Evolutionary conservation across 2,888 invertebrate genomes (phyloP).

Genomic region (Catocala sponsa): DNA sequence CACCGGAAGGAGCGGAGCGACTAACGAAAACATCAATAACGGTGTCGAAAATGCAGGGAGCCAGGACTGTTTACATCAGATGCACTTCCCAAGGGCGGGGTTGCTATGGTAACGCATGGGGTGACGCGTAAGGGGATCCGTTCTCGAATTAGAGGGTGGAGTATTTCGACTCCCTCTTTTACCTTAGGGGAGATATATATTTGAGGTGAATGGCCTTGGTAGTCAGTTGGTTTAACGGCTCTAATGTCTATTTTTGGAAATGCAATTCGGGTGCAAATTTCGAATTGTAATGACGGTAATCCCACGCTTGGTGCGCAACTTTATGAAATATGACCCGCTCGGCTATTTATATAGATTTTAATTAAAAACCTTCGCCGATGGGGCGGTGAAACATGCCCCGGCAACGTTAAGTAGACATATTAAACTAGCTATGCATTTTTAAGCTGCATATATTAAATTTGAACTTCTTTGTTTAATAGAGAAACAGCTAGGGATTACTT

Average conservation of each 20-base stretch:
- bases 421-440: not conserved
- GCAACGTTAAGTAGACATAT: not conserved
- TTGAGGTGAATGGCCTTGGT: conserved; percentile 83
- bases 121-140: conserved; percentile 69
- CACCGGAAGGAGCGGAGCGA: conserved; percentile 66
- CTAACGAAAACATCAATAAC: conserved; percentile 77
- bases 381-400: conserved; percentile 14
- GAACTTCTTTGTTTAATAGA: conserved; percentile 4
- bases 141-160: conserved; percentile 80
- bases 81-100: conserved; percentile 58
- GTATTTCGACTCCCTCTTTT: conserved; percentile 79
- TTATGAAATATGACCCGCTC: conserved; percentile 47
- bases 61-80: conserved; percentile 67
- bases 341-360: conserved; percentile 35
- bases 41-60: conserved; percentile 68
- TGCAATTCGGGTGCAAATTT: conserved; percentile 62
- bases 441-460: not conserved
- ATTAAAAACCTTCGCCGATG: conserved; percentile 30
- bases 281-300: conserved; percentile 43
- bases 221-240: conserved; percentile 48
- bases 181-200: conserved; percentile 81
- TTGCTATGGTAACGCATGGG: conserved; percentile 58
- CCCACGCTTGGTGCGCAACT: conserved; percentile 43
- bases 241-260: conserved; percentile 59
- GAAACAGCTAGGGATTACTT: conserved; percentile 4